phyloP scores from a whole-genome alignment of 2,888 invertebrate genomes.

The Dermolepida albohirtum region DNA sequence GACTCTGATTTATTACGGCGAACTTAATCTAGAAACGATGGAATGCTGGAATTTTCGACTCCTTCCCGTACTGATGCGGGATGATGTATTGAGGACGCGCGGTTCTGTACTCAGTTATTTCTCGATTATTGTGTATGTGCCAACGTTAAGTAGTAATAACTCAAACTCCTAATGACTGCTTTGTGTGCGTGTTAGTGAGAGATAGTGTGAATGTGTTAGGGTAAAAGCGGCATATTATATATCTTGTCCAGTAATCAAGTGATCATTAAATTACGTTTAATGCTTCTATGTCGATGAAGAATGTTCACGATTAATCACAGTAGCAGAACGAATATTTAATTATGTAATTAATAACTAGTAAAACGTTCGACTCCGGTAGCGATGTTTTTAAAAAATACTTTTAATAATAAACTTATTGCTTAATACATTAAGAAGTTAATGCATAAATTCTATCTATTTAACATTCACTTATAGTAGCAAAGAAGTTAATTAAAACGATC shows the following conservation, averaged over 20 bases:
- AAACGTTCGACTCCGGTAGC: no score
- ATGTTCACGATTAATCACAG: constrained; percentile 14
- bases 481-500: no score
- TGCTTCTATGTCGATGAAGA: constrained; percentile 15
- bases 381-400: no score
- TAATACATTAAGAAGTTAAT: no score
- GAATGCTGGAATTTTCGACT: constrained; percentile 41
- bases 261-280: constrained; percentile 23
- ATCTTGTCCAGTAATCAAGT: constrained; percentile 22
- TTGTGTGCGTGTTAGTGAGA: constrained; percentile 4
- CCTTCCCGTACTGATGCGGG: constrained; percentile 20
- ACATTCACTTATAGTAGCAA: no score
- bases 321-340: not conserved
- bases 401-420: no score
- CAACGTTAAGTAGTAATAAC: constrained; percentile 23
- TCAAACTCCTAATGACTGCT: constrained; percentile 23
- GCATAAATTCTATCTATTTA: no score
- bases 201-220: constrained; percentile 1
- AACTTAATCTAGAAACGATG: constrained; percentile 51
- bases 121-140: constrained; percentile 25
- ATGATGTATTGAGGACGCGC: constrained; percentile 34
- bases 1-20: constrained; percentile 56
- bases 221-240: constrained; percentile 12
- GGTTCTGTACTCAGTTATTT: constrained; percentile 32
- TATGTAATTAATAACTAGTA: not conserved